These are phyloP conservation scores for Drosophila asahinai DNA, from an alignment of 1,140 invertebrate species.

Conservation along the genomic window DNA sequence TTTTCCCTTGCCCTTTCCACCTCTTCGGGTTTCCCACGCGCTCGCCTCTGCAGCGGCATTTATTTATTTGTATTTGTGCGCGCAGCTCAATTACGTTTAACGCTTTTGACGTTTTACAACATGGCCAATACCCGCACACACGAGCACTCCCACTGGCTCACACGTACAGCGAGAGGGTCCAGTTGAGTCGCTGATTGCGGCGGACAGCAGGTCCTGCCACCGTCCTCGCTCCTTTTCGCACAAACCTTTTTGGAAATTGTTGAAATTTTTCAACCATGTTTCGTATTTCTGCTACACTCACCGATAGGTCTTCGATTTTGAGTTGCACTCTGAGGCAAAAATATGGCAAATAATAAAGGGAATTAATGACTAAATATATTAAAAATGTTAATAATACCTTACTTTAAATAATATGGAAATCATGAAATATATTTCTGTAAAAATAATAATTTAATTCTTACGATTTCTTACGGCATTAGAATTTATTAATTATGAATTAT, in stretches of 20 bases:
- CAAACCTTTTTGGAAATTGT: slow-evolving; percentile 55
- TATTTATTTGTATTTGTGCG: slow-evolving; percentile 83
- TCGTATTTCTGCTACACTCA: slow-evolving; percentile 33
- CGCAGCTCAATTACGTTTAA: slow-evolving; percentile 83
- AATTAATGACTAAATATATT: not conserved
- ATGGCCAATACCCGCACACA: slow-evolving; percentile 55
- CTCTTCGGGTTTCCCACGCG: too few relatives aligned
- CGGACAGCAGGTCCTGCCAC: slow-evolving; percentile 40
- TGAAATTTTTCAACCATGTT: slow-evolving; percentile 57
- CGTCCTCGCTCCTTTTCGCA: slow-evolving; percentile 6
- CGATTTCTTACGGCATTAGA: too few relatives aligned
- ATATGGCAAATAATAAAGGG: slow-evolving; percentile 30
- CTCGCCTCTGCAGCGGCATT: slow-evolving; percentile 54
- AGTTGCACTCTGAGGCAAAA: too few relatives aligned
- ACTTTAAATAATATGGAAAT: too few relatives aligned
- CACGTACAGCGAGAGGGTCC: slow-evolving; percentile 28
- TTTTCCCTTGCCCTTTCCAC: not conserved
- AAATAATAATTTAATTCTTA: too few relatives aligned
- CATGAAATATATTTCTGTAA: too few relatives aligned
- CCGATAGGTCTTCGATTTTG: not conserved
- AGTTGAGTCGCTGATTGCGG: slow-evolving; percentile 66
- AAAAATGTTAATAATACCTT: too few relatives aligned
- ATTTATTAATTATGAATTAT: too few relatives aligned
- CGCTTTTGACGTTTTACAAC: slow-evolving; percentile 83
- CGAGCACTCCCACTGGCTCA: slow-evolving; percentile 32